A percentile compares a stretch with the other conserved stretches of the same genome.
phyloP scores from a whole-genome alignment of 2,797 vertebrate genomes.

The Smutsia temminckii region DNA sequence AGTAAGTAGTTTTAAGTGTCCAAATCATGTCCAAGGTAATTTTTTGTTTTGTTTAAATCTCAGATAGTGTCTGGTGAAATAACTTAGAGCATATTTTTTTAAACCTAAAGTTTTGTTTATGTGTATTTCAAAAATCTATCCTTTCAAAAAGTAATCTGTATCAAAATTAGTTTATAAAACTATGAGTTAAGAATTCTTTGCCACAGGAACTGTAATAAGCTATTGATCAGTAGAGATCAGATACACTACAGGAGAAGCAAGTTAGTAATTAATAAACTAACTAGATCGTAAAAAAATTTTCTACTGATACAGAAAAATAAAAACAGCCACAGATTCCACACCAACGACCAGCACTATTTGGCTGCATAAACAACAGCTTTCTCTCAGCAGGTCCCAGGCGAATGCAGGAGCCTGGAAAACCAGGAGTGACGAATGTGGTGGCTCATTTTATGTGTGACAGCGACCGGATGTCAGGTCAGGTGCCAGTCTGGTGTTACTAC shows the following conservation, averaged over 20 bases:
- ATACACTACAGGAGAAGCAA: background rate
- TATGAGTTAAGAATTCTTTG: background rate
- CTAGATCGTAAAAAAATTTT: background rate
- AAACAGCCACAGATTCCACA: background rate
- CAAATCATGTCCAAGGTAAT: background rate
- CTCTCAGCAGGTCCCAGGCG: background rate
- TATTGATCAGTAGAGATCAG: background rate
- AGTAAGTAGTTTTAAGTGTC: background rate
- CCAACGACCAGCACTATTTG: background rate
- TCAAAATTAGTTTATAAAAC: background rate
- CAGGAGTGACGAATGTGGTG: background rate
- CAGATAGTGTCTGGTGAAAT: background rate
- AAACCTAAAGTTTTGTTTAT: background rate
- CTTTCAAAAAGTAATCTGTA: constrained; percentile 38
- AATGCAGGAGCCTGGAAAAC: background rate
- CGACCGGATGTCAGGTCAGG: background rate
- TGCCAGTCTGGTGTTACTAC: background rate
- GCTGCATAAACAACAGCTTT: background rate
- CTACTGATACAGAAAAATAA: constrained; percentile 28
- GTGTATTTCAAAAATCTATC: constrained; percentile 18
- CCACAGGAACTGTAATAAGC: background rate
- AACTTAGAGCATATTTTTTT: background rate
- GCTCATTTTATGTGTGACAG: background rate
- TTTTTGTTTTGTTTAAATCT: constrained; percentile 5
- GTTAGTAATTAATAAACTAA: background rate